phyloP scores from a whole-genome alignment of 2,888 invertebrate genomes.

The Catocala nupta region DNA sequence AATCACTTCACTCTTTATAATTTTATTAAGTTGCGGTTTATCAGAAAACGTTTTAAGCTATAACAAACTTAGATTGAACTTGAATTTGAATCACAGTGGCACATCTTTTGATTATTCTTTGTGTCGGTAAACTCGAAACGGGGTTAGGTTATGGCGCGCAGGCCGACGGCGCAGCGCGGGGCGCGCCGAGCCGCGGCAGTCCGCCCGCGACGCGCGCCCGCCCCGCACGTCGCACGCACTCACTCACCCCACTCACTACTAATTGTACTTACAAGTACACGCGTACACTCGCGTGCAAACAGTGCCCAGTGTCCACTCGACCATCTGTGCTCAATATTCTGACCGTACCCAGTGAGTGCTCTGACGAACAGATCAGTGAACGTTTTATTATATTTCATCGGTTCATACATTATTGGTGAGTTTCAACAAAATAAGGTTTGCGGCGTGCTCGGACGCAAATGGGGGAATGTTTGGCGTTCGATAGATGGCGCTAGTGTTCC shows the following conservation, averaged over 20 bases:
- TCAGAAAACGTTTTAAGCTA: not conserved
- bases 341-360: slow-evolving; percentile 36
- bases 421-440: slow-evolving; percentile 44
- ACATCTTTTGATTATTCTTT: slow-evolving; percentile 59
- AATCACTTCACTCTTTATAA: not conserved
- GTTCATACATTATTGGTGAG: slow-evolving; percentile 48
- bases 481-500: slow-evolving; percentile 74
- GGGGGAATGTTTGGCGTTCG: slow-evolving; percentile 48
- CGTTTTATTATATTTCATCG: slow-evolving; percentile 17
- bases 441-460: slow-evolving; percentile 30
- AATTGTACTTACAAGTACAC: slow-evolving; percentile 44
- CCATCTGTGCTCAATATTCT: slow-evolving; percentile 29
- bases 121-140: slow-evolving; percentile 56
- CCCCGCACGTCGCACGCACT: slow-evolving; percentile 54
- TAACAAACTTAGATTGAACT: slow-evolving; percentile 15
- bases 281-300: slow-evolving; percentile 45
- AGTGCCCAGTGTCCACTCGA: slow-evolving; percentile 33
- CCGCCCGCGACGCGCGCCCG: slow-evolving; percentile 61
- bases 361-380: slow-evolving; percentile 25
- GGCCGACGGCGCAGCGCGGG: slow-evolving; percentile 59
- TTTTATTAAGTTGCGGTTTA: not conserved
- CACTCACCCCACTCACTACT: slow-evolving; percentile 29
- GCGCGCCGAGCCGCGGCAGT: slow-evolving; percentile 66
- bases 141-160: slow-evolving; percentile 70
- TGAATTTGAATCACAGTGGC: slow-evolving; percentile 35